phyloP scores from a whole-genome alignment of 2,888 invertebrate genomes.

The Xylota sylvarum region DNA sequence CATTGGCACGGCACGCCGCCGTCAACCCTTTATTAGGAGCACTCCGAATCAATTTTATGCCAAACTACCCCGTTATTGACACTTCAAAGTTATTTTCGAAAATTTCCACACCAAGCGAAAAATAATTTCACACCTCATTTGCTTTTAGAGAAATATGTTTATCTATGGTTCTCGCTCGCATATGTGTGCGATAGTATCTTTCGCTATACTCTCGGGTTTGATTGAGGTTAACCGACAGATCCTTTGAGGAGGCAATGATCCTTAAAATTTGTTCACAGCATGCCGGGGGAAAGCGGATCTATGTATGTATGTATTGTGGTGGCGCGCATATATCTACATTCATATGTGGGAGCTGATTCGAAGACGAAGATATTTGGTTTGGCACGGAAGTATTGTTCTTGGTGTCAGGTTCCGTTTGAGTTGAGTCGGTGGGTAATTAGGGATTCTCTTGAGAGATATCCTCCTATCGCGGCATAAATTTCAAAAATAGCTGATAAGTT shows the following conservation, averaged over 20 bases:
- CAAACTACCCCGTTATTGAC: constrained; percentile 71
- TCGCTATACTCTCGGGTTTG: constrained; percentile 51
- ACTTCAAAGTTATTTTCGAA: constrained; percentile 68
- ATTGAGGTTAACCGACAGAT: constrained; percentile 69
- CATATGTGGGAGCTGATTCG: not conserved
- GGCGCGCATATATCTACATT: not conserved
- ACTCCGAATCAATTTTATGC: constrained; percentile 72
- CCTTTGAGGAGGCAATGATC: constrained; percentile 70
- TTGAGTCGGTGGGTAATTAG: constrained; percentile 9
- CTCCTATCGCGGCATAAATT: constrained; percentile 37
- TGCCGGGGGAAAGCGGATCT: not conserved
- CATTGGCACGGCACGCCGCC: constrained; percentile 10
- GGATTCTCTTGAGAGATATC: constrained; percentile 23
- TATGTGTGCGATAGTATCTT: constrained; percentile 49
- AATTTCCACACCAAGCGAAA: constrained; percentile 57
- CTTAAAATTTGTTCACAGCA: constrained; percentile 67
- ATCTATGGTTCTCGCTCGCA: constrained; percentile 13
- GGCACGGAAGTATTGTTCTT: constrained; percentile 19
- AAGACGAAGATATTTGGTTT: not conserved
- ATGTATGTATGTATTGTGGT: not conserved
- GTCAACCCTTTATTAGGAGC: constrained; percentile 55
- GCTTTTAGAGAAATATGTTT: constrained; percentile 63
- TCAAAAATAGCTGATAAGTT: constrained; percentile 48
- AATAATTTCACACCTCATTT: constrained; percentile 77
- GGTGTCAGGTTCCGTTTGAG: constrained; percentile 11